Conservation (phyloP, 2,113 vertebrate species). For the Struthidea cinerea region DNA sequence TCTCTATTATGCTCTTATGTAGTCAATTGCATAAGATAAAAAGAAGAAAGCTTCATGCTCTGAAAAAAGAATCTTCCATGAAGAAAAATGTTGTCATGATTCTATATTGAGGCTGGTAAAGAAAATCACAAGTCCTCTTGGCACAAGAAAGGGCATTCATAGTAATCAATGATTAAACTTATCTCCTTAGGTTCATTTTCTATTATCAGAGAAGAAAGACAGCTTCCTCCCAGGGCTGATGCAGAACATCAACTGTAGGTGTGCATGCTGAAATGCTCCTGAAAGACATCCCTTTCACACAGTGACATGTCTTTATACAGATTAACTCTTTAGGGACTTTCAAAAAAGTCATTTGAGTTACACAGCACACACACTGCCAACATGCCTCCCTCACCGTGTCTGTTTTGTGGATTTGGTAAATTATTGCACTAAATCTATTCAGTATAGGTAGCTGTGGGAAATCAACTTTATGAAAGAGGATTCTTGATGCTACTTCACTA, state of each 20-base stretch:
- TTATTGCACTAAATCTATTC: background rate
- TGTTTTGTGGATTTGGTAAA: background rate
- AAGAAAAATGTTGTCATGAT: background rate
- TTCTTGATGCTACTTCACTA: background rate
- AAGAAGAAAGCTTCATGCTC: background rate
- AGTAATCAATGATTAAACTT: background rate
- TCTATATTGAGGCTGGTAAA: background rate
- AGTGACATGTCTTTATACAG: background rate
- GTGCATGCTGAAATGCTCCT: background rate
- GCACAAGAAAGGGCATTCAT: background rate
- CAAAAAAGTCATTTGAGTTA: background rate
- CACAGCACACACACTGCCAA: background rate
- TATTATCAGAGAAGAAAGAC: background rate
- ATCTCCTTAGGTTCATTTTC: background rate
- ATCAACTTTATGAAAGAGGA: background rate
- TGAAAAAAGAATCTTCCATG: background rate
- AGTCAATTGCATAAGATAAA: background rate
- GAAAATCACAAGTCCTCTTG: background rate
- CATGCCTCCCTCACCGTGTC: background rate
- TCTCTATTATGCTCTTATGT: background rate
- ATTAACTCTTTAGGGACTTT: background rate
- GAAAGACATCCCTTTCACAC: background rate
- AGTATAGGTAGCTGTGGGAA: background rate
- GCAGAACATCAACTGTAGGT: background rate
- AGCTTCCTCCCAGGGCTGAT: background rate